phyloP scores from a whole-genome alignment of 2,888 invertebrate species.

The Pristionchus fissidentatus region DNA sequence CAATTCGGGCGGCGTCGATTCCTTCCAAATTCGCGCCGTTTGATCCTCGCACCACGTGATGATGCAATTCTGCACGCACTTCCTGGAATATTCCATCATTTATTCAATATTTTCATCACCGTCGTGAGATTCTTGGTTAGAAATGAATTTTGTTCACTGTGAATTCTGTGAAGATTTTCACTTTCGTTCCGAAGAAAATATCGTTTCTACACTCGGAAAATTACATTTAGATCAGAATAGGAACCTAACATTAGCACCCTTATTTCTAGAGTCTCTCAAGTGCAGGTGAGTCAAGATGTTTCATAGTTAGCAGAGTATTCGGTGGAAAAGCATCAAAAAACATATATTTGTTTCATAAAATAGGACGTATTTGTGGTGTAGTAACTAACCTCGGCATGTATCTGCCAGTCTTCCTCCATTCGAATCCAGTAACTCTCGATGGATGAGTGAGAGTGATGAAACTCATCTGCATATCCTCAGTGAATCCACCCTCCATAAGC shows the following conservation, averaged over 20 bases:
- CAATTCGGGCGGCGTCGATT: constrained; percentile 88
- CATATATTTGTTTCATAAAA: no score
- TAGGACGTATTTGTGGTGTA: no score
- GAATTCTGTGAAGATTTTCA: no score
- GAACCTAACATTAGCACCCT: no score
- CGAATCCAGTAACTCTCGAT: constrained; percentile 93
- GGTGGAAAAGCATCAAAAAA: no score
- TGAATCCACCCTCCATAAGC: constrained; percentile 14
- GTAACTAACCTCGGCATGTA: constrained; percentile 99
- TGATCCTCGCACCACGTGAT: constrained; percentile 98
- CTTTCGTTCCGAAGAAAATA: no score
- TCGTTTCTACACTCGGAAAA: no score
- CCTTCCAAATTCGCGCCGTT: constrained; percentile 98
- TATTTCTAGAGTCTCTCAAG: no score
- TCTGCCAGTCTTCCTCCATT: constrained; percentile 98
- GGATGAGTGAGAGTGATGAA: constrained; percentile 97
- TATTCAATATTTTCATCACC: background rate
- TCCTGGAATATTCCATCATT: constrained; percentile 50
- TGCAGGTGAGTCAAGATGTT: no score
- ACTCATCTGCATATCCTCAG: constrained; percentile 75
- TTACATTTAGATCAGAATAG: no score
- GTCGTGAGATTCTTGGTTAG: background rate
- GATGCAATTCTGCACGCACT: constrained; percentile 96
- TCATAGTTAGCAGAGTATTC: no score
- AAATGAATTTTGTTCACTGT: no score